These are phyloP conservation scores for Eugnorisma glareosa DNA, from an alignment of 2,888 invertebrate species.

Conservation along the genomic window DNA sequence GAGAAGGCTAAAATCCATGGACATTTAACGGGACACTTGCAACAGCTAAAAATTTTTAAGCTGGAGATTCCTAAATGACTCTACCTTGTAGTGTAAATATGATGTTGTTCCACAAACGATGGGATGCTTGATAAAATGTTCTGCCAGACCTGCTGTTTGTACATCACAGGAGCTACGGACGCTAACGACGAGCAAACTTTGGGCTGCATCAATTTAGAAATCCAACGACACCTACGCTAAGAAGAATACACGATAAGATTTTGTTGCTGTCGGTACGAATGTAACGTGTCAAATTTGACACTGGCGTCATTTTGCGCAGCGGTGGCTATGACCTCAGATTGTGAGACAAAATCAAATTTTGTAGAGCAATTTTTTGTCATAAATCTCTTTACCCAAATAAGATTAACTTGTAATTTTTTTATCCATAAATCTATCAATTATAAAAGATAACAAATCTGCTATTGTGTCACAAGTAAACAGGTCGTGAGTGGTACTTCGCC, in stretches of 20 bases:
- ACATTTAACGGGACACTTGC: background rate
- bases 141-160: background rate
- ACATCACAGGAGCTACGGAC: background rate
- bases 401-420: slow-evolving; percentile 5
- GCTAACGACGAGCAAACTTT: background rate
- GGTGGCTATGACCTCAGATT: background rate
- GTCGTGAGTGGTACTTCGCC: slow-evolving; percentile 39
- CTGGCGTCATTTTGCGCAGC: background rate
- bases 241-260: background rate
- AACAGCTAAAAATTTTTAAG: background rate
- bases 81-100: background rate
- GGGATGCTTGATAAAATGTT: background rate
- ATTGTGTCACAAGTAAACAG: slow-evolving; percentile 47
- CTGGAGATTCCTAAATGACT: background rate
- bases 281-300: background rate
- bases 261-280: background rate
- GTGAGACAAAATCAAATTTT: background rate
- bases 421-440: slow-evolving; percentile 13
- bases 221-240: background rate
- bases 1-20: background rate
- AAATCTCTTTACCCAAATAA: background rate
- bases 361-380: background rate
- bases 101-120: background rate
- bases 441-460: slow-evolving; percentile 50
- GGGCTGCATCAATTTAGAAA: background rate